These are phyloP conservation scores for Crypturellus tataupa DNA, from an alignment of 2,797 vertebrate species.

Conservation along the genomic window DNA sequence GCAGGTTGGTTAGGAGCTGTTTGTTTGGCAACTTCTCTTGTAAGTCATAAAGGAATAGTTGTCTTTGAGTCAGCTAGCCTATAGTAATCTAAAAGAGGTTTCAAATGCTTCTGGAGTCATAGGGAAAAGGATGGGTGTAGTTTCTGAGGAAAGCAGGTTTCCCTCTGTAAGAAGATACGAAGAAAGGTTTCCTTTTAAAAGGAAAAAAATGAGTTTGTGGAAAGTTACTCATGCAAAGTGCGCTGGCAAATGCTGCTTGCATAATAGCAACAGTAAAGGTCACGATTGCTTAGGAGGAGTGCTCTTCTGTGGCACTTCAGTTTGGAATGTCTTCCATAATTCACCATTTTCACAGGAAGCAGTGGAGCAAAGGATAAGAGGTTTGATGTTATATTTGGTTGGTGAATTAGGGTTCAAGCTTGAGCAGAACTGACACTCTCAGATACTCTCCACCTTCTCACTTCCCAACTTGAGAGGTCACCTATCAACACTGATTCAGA, in stretches of 20 bases:
- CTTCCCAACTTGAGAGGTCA: not conserved
- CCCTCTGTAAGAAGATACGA: too few relatives aligned
- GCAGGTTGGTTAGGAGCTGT: not conserved
- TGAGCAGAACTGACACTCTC: not conserved
- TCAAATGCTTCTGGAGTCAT: too few relatives aligned
- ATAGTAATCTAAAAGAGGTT: too few relatives aligned
- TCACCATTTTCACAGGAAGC: not conserved
- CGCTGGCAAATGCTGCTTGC: not conserved
- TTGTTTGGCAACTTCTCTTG: not conserved
- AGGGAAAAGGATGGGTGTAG: too few relatives aligned
- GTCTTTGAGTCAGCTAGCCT: too few relatives aligned
- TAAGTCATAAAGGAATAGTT: not conserved
- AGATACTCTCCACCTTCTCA: not conserved
- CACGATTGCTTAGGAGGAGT: not conserved
- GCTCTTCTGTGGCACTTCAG: not conserved
- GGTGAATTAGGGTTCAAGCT: not conserved
- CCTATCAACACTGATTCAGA: not conserved
- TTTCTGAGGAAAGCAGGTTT: too few relatives aligned
- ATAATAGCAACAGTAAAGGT: not conserved
- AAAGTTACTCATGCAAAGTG: not conserved
- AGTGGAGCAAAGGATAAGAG: not conserved
- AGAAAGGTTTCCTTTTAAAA: too few relatives aligned
- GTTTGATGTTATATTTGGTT: not conserved
- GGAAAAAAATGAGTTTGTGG: not conserved
- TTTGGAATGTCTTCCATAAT: not conserved